Conservation (phyloP, 1,140 invertebrate species). For the Chionoecetes opilio region DNA sequence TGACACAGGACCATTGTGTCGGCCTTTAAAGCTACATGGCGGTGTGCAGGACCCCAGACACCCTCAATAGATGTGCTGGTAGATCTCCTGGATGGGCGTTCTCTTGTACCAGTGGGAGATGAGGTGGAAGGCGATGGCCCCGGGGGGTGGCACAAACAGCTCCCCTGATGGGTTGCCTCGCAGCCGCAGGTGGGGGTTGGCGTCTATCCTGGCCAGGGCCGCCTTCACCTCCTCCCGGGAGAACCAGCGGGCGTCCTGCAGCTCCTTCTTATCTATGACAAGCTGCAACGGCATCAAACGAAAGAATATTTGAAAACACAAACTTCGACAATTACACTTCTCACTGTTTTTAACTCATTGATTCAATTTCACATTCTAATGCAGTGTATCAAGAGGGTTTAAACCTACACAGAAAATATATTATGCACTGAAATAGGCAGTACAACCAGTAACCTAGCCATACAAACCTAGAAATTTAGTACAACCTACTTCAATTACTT, state of each 20-base stretch:
- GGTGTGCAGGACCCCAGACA: background rate
- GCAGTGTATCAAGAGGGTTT: too few species aligned
- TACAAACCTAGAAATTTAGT: too few species aligned
- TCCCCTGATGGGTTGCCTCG: slow-evolving; percentile 69
- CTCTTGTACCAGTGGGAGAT: slow-evolving; percentile 75
- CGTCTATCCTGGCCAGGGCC: slow-evolving; percentile 82
- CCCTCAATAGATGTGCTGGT: slow-evolving; percentile 70
- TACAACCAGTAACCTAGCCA: too few species aligned
- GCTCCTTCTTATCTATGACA: slow-evolving; percentile 85
- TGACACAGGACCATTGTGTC: background rate
- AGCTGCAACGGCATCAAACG: slow-evolving; percentile 84
- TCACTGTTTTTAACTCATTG: too few species aligned
- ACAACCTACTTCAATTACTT: too few species aligned
- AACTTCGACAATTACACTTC: background rate
- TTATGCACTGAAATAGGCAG: too few species aligned
- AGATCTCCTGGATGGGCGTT: slow-evolving; percentile 71
- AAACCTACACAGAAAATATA: too few species aligned
- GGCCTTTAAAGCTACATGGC: background rate
- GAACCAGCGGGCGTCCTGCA: slow-evolving; percentile 87
- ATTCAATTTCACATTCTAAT: too few species aligned
- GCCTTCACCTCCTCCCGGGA: slow-evolving; percentile 83
- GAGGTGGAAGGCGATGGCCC: slow-evolving; percentile 75
- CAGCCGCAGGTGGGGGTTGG: slow-evolving; percentile 82
- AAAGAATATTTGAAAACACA: too few species aligned
- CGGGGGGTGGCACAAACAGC: slow-evolving; percentile 71